Evolutionary conservation across 1,140 invertebrate genomes (phyloP).

Genomic region (Tribolium castaneum): DNA sequence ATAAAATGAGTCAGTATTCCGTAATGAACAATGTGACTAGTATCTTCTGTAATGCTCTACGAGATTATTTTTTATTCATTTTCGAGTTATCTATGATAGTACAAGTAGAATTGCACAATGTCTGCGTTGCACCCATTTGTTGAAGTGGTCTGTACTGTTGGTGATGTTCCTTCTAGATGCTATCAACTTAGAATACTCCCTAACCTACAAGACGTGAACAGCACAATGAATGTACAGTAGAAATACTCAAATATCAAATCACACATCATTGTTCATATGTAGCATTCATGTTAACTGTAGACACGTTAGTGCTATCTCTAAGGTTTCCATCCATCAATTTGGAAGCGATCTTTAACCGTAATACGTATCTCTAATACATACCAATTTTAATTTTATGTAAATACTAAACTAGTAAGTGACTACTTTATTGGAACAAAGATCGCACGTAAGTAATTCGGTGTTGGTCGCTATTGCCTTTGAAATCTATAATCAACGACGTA

Average conservation of each 20-base stretch:
- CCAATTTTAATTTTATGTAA: not conserved
- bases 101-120: slow-evolving; percentile 22
- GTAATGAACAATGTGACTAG: slow-evolving; percentile 7
- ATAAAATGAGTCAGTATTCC: slow-evolving; percentile 22
- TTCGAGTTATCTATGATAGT: not conserved
- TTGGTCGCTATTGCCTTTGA: slow-evolving; percentile 1
- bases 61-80: slow-evolving; percentile 15
- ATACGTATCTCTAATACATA: slow-evolving; percentile 27
- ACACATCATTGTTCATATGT: slow-evolving; percentile 31
- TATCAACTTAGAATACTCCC: slow-evolving; percentile 20
- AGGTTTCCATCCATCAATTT: not conserved
- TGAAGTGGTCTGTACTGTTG: slow-evolving; percentile 19
- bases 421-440: slow-evolving; percentile 30
- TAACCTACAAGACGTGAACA: not conserved
- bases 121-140: slow-evolving; percentile 23
- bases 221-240: slow-evolving; percentile 39
- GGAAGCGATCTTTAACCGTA: not conserved
- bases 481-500: not conserved
- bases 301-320: not conserved
- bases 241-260: slow-evolving; percentile 18
- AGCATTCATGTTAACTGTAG: slow-evolving; percentile 14
- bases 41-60: not conserved
- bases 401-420: not conserved
- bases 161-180: slow-evolving; percentile 24
- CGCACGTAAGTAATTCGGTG: not conserved